Conservation (phyloP, 2,888 invertebrate species). For the Erebia ligea region DNA sequence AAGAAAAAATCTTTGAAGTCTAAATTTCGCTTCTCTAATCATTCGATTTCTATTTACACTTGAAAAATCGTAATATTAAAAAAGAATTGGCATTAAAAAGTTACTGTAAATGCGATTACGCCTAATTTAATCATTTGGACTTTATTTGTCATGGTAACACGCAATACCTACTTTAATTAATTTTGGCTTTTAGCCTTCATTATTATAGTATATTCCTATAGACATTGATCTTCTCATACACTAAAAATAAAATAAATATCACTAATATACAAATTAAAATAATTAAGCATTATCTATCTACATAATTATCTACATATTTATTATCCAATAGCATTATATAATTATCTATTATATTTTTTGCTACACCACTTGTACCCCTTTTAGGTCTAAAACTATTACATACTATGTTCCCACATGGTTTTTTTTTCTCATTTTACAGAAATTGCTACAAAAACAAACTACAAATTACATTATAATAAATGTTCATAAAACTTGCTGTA, state of each 20-base stretch:
- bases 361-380: neutral
- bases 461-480: no score
- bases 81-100: neutral
- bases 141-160: neutral
- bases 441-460: neutral
- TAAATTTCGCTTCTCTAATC: no score
- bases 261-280: neutral
- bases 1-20: neutral
- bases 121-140: neutral
- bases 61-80: neutral
- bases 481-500: neutral
- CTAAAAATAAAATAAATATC: neutral
- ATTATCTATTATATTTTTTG: neutral
- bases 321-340: no score
- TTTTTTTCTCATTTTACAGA: neutral
- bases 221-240: neutral
- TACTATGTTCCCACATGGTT: neutral
- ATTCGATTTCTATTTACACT: no score
- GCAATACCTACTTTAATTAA: neutral
- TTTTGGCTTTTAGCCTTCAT: neutral
- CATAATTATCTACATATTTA: neutral
- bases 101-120: neutral
- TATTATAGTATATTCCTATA: neutral
- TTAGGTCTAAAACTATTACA: neutral
- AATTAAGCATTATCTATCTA: slow-evolving; percentile 15